phyloP scores from a whole-genome alignment of 2,797 vertebrate species.

The Phrynocephalus forsythii region DNA sequence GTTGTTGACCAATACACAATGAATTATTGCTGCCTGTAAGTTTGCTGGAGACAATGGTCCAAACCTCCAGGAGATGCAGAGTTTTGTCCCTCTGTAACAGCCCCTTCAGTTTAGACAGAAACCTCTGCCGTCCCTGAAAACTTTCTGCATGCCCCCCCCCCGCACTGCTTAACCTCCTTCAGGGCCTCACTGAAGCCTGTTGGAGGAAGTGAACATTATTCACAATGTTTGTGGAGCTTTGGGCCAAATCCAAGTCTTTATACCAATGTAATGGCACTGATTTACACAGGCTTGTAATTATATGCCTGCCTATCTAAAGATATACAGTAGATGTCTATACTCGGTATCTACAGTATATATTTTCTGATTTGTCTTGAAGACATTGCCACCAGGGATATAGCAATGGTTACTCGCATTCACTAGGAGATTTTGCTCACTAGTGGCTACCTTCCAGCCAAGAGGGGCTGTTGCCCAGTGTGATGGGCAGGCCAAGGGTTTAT shows the following conservation, averaged over 20 bases:
- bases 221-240: conserved; percentile 45
- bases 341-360: background rate
- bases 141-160: background rate
- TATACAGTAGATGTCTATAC: background rate
- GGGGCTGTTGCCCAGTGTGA: no score
- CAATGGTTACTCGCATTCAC: background rate
- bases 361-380: background rate
- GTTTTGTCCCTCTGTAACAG: background rate
- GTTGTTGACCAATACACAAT: conserved; percentile 46
- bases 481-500: no score
- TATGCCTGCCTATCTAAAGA: background rate
- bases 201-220: conserved; percentile 44
- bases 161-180: conserved; percentile 40
- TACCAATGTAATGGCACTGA: conserved; percentile 44
- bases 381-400: background rate
- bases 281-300: no score
- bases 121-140: conserved; percentile 6
- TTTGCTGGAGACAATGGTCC: conserved; percentile 41
- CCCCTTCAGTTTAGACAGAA: conserved; percentile 17
- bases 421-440: background rate
- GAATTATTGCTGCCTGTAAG: conserved; percentile 47
- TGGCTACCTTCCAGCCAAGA: background rate
- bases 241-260: background rate
- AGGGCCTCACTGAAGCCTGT: conserved; percentile 43
- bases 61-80: conserved; percentile 4